phyloP scores from a whole-genome alignment of 2,797 vertebrate species.

The Notoglanidium macrostoma region DNA sequence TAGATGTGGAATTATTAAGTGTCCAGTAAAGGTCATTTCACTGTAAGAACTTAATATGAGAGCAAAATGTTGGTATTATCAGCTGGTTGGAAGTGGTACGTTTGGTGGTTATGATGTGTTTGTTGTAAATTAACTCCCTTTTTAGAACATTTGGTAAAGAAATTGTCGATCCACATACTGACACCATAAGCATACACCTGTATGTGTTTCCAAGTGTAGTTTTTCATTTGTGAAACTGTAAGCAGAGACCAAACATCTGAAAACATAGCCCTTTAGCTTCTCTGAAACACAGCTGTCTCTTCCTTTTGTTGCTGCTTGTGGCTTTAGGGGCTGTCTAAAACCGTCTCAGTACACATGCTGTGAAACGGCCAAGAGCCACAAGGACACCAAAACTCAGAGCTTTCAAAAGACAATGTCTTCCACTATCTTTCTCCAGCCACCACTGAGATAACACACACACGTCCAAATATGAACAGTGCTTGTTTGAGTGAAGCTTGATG shows the following conservation, averaged over 20 bases:
- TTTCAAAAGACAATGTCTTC: not conserved
- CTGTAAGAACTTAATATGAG: not conserved
- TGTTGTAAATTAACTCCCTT: not conserved
- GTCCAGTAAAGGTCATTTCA: not conserved
- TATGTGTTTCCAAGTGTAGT: not conserved
- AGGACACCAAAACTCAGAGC: slow-evolving; percentile 27
- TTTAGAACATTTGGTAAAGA: not conserved
- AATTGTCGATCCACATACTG: not conserved
- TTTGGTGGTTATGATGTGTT: not conserved
- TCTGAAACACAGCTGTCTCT: slow-evolving; percentile 28
- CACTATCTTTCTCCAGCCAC: slow-evolving; percentile 20
- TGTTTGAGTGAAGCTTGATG: slow-evolving; percentile 41
- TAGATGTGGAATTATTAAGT: not conserved
- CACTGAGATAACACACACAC: slow-evolving; percentile 24
- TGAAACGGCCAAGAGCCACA: not conserved
- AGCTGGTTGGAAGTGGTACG: not conserved
- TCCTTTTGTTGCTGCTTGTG: slow-evolving; percentile 3
- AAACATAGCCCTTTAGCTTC: not conserved
- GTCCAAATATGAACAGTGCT: slow-evolving; percentile 22
- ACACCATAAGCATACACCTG: not conserved
- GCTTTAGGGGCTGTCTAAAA: not conserved
- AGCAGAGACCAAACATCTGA: not conserved
- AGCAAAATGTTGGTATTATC: not conserved
- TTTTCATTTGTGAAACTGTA: not conserved
- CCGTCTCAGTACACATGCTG: not conserved